phyloP scores from a whole-genome alignment of 2,113 vertebrate species.

The Herpetotheres cachinnans region DNA sequence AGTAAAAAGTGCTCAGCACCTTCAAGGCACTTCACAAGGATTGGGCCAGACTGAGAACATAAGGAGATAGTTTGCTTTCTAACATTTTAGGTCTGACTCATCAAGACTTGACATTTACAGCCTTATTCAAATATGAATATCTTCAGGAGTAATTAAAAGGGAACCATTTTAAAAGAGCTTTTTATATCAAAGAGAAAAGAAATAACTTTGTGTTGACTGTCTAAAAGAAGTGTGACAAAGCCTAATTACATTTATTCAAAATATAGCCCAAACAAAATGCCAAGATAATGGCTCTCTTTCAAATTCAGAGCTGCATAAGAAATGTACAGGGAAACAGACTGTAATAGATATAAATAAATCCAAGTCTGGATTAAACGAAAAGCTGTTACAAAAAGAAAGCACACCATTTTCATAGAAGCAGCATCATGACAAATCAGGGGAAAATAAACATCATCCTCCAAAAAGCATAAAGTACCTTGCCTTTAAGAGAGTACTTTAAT shows the following conservation, averaged over 20 bases:
- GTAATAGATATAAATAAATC: not conserved
- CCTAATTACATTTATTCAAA: conserved; percentile 28
- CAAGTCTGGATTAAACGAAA: not conserved
- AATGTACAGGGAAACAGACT: not conserved
- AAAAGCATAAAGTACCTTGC: not conserved
- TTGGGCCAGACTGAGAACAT: not conserved
- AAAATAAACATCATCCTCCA: not conserved
- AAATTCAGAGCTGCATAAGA: not conserved
- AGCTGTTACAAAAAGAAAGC: not conserved
- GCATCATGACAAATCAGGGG: not conserved
- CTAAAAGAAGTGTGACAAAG: conserved; percentile 17
- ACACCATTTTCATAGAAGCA: not conserved
- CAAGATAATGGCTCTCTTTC: conserved; percentile 17
- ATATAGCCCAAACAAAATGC: conserved; percentile 39
- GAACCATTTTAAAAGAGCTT: not conserved
- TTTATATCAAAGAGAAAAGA: conserved; percentile 27
- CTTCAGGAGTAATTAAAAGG: conserved; percentile 21
- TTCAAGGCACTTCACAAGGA: not conserved
- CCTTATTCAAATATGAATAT: conserved; percentile 3
- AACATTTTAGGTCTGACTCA: conserved; percentile 34
- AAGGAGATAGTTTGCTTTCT: not conserved
- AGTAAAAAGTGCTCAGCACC: not conserved
- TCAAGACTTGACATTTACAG: conserved; percentile 9
- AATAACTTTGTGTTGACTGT: conserved; percentile 25
- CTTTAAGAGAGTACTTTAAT: not conserved